Base-by-base conservation (phyloP, 2,113 vertebrate genomes). In the Coracopsis vasa region DNA sequence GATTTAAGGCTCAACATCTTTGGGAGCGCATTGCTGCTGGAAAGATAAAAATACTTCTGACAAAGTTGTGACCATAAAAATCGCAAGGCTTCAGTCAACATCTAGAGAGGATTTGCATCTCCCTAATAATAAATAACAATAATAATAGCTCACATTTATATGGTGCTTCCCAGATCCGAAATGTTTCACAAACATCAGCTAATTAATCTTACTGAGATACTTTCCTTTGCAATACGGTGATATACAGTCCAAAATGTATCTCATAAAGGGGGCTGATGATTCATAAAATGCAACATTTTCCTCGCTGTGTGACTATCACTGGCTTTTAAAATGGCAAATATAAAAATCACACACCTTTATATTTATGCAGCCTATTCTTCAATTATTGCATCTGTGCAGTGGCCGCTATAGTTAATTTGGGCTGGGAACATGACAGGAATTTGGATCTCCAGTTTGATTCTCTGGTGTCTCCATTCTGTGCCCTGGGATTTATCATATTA, bases 1-100 rank as follows among this genome's bases (percentile, higher is more conserved):
- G 98, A 98, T 98, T 98, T 98, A 98, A 97, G 91, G 94, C 94
- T 97, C 73, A 77, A 87, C 94, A 97, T 98, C 95, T 98, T 97
- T 95, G 92, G 95, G 91, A 98, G 90, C 71, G 62, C 45, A 75
- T 95, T 95, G 96, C 92, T 98, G 84, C 96, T 91, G 94, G 92
- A 90, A 97, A 95, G 96, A 98, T 95, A 97, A 97, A 95, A 97
- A 97, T 98, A 85, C 97, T 97, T 96, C 93, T 97, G 94, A 97
- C 97, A 97, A 97, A 97, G 47, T 95, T 95, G 69, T 96, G 96
- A 96, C 96, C 94, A 94, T 97, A 98, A 98, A 98, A 98, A 97
- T 96, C 69, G 83, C 77, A 93, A 96, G 93, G 94, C 78, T 97
- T 97, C 97, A 94, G 67, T 95, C 95, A 96, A 96, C 81, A 95